Evolutionary conservation across 1,140 invertebrate species (phyloP).

Genomic region (Megathymus violae): DNA sequence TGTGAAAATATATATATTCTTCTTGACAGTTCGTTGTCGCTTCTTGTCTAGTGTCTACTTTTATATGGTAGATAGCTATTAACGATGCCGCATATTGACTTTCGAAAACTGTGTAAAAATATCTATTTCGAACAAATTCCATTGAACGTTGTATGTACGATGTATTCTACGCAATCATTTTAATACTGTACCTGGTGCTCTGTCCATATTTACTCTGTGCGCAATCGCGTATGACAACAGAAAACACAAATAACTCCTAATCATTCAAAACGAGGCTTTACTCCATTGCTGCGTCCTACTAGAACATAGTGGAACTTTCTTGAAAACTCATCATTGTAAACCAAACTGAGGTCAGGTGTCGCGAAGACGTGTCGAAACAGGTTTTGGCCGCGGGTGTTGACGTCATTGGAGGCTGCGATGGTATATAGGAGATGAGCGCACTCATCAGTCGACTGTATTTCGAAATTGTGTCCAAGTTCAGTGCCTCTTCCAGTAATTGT

Average conservation of each 20-base stretch:
- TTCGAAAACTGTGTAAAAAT: no score
- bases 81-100: no score
- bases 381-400: slow-evolving; percentile 63
- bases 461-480: slow-evolving; percentile 49
- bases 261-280: background rate
- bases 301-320: slow-evolving; percentile 17
- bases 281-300: slow-evolving; percentile 18
- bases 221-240: slow-evolving; percentile 4
- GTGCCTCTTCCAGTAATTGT: slow-evolving; percentile 25
- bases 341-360: slow-evolving; percentile 55
- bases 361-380: slow-evolving; percentile 65
- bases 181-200: slow-evolving; percentile 16
- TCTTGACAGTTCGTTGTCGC: no score
- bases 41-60: no score
- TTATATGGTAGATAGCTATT: no score
- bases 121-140: no score
- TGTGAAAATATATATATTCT: no score
- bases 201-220: slow-evolving; percentile 17
- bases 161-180: slow-evolving; percentile 7
- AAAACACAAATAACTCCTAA: slow-evolving; percentile 18
- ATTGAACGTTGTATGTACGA: no score
- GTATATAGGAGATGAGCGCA: slow-evolving; percentile 74
- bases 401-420: slow-evolving; percentile 72
- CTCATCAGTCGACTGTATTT: slow-evolving; percentile 55
- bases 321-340: slow-evolving; percentile 48